phyloP scores from a whole-genome alignment of 2,888 invertebrate species.

The Ichneumon xanthorius region DNA sequence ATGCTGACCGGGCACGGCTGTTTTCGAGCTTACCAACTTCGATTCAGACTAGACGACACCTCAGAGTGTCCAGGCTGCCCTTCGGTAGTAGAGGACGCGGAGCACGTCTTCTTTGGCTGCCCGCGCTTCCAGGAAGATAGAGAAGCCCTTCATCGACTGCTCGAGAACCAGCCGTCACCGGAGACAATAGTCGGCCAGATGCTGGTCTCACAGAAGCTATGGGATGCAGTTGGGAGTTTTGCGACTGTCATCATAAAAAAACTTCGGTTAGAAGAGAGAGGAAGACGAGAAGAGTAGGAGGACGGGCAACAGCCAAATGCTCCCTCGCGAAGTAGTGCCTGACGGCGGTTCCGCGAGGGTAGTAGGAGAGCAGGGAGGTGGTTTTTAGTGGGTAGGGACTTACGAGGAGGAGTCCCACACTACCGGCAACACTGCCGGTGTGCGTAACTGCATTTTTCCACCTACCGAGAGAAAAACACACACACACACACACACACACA shows the following conservation, averaged over 20 bases:
- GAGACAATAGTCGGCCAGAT: too few relatives aligned
- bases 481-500: too few relatives aligned
- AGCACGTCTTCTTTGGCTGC: conserved; percentile 68
- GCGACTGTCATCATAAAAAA: conserved; percentile 6
- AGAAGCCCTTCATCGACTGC: too few relatives aligned
- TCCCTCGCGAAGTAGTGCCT: too few relatives aligned
- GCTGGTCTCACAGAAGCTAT: too few relatives aligned
- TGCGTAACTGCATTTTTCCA: conserved; percentile 18
- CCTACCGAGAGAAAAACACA: background rate
- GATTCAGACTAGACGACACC: conserved; percentile 43
- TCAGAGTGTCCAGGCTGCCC: conserved; percentile 53
- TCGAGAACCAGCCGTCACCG: too few relatives aligned
- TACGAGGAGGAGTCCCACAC: conserved; percentile 16
- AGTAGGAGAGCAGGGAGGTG: background rate
- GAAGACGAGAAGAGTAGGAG: too few relatives aligned
- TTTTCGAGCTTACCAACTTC: conserved; percentile 26
- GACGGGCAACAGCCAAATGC: too few relatives aligned
- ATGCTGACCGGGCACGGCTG: conserved; percentile 19
- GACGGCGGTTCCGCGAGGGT: too few relatives aligned
- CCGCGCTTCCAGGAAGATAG: too few relatives aligned
- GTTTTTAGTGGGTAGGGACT: conserved; percentile 35
- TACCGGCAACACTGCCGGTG: background rate
- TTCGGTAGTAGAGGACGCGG: conserved; percentile 49
- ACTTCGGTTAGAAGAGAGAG: too few relatives aligned
- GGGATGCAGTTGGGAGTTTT: conserved; percentile 7